phyloP scores from a whole-genome alignment of 2,797 vertebrate genomes.

The Molothrus aeneus region DNA sequence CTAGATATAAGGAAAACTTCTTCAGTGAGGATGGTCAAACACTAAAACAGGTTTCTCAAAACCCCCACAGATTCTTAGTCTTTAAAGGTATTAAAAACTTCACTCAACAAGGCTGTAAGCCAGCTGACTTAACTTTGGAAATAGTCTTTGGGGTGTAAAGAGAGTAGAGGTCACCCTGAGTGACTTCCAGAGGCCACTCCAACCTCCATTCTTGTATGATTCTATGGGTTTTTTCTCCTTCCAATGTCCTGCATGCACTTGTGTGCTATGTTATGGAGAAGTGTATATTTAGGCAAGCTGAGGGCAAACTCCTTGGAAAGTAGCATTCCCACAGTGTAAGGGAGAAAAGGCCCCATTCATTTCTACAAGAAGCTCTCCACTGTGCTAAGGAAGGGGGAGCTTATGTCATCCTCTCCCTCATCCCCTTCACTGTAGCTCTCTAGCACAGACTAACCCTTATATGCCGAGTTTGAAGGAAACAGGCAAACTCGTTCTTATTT shows the following conservation, averaged over 20 bases:
- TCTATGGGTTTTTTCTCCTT: background rate
- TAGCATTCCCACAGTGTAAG: background rate
- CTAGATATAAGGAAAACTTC: background rate
- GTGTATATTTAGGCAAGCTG: slow-evolving; percentile 4
- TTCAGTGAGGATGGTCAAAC: background rate
- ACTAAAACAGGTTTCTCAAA: background rate
- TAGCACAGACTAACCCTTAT: background rate
- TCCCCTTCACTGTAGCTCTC: background rate
- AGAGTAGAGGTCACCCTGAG: background rate
- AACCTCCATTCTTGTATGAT: background rate
- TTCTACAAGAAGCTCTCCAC: background rate
- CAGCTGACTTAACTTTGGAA: background rate
- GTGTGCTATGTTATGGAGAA: background rate
- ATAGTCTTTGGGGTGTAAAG: background rate
- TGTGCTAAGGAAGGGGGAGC: background rate
- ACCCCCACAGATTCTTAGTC: background rate
- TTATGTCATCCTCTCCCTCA: slow-evolving; percentile 20
- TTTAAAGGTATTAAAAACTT: background rate
- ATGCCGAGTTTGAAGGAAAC: background rate
- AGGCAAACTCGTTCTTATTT: background rate
- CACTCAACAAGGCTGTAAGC: background rate
- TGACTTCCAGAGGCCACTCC: background rate
- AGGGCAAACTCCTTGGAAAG: background rate
- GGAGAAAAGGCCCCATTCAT: slow-evolving; percentile 36
- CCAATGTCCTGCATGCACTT: background rate